Base-by-base conservation (phyloP, 2,113 vertebrate species). In the Saguinus midas region DNA sequence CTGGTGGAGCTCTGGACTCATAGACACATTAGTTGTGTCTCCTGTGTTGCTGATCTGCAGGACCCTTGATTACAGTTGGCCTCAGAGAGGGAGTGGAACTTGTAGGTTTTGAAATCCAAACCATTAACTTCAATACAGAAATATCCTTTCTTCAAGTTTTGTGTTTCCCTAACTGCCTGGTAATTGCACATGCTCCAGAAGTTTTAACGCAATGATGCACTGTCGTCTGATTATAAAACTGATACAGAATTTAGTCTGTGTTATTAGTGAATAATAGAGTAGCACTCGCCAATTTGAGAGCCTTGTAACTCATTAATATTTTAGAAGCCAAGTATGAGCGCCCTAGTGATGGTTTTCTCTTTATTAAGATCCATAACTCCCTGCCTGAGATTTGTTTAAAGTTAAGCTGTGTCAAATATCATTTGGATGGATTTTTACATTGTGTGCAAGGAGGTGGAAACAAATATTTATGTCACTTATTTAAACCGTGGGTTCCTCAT, bases 351-450 rank as follows among this genome's bases (percentile, higher is more conserved):
- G 57, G 32, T 64, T 92, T 70, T 91, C 29, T 68, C 48, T 97
- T 96, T 97, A 66, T 73, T 90, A 87, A 88, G 82, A 95, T 94
- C 70, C 32, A 1, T 91, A 96, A 87, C 35, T 95, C 40, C 70
- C n/a, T 96, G 90, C 43, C 37, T 73, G 55, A 1, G 61, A 94
- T 97, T 97, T 96, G 35, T 97, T 96, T 92, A 25, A 92, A 97
- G 75, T 98, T 97, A 87, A 96, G 29, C 61, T 75, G 43, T 78
- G 72, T n/a, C 18, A 61, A 0, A 64, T 82, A 23, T 90, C 72
- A 8, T 89, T 90, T 91, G 68, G 81, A 61, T 95, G 55, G 79
- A 57, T 95, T 52, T 97, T 97, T 87, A 94, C 94, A 68, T 92
- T 80, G 35, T 72, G 84, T 48, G 3, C 83, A 27, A 25, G 0